Conservation (phyloP, 2,797 vertebrate species). For the Enteromius radiatus region DNA sequence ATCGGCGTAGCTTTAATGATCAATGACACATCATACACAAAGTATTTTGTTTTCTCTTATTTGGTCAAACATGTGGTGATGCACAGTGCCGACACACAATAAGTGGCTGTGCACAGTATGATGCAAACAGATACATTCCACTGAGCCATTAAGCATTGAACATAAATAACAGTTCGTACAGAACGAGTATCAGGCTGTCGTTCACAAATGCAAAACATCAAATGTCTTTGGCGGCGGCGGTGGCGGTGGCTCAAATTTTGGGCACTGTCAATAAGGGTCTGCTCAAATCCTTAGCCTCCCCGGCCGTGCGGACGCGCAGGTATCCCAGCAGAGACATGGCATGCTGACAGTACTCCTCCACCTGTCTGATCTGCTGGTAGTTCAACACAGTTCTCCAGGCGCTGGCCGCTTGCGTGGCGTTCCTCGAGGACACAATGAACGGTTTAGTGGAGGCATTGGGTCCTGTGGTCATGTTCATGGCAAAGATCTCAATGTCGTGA, state of each 20-base stretch:
- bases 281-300: slow-evolving; percentile 92
- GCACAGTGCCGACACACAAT: slow-evolving; percentile 18
- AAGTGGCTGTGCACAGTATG: slow-evolving; percentile 33
- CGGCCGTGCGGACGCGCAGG: slow-evolving; percentile 83
- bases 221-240: slow-evolving; percentile 73
- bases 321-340: slow-evolving; percentile 95
- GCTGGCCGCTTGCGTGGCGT: slow-evolving; percentile 91
- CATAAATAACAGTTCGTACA: slow-evolving; percentile 32
- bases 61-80: slow-evolving; percentile 41
- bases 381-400: slow-evolving; percentile 94
- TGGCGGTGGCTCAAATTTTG: slow-evolving; percentile 71
- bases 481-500: slow-evolving; percentile 91
- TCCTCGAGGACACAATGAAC: slow-evolving; percentile 94
- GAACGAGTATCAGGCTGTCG: slow-evolving; percentile 61
- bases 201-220: slow-evolving; percentile 69
- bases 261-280: slow-evolving; percentile 89
- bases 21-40: slow-evolving; percentile 34
- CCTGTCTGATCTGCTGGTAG: slow-evolving; percentile 95
- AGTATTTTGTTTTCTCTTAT: slow-evolving; percentile 13
- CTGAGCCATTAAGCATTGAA: slow-evolving; percentile 32
- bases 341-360: slow-evolving; percentile 95
- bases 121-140: slow-evolving; percentile 74
- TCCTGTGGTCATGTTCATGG: slow-evolving; percentile 95
- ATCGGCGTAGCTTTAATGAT: slow-evolving; percentile 24
- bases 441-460: slow-evolving; percentile 91